Conservation (phyloP, 2,888 invertebrate species). For the Cryptosula pallasiana region DNA sequence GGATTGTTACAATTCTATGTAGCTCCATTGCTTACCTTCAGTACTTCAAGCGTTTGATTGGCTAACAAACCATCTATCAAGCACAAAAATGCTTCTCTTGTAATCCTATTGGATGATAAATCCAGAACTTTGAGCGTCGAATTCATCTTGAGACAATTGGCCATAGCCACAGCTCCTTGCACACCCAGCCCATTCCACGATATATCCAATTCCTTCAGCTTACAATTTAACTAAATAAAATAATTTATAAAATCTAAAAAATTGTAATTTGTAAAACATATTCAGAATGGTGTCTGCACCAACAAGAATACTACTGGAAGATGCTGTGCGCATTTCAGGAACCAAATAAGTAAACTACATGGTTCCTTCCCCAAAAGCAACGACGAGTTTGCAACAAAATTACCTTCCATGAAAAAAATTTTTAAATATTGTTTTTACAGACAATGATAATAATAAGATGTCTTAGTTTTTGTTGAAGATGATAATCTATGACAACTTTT, state of each 20-base stretch:
- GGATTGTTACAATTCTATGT: no score
- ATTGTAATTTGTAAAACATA: neutral
- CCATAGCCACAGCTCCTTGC: neutral
- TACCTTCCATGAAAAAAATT: no score
- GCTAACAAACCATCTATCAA: neutral
- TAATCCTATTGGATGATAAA: slow-evolving; percentile 1
- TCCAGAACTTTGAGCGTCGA: neutral
- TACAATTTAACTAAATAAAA: neutral
- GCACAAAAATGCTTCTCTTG: neutral
- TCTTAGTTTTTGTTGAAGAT: no score
- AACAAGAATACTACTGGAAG: neutral
- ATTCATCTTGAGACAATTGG: neutral
- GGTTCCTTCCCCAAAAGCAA: no score
- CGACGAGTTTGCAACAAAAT: neutral
- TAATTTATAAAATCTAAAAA: neutral
- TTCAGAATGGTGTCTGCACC: neutral
- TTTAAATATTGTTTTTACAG: no score
- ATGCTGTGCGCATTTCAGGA: no score
- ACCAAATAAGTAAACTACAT: no score
- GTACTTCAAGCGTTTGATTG: neutral
- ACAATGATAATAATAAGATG: no score
- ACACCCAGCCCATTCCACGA: neutral
- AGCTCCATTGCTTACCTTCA: neutral
- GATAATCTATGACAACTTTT: no score
- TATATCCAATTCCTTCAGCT: neutral